Percentiles rank a stretch among this genome's conserved stretches.
Evolutionary conservation across 2,797 vertebrate genomes (phyloP).

Genomic region (Sebastes hopkinsi): DNA sequence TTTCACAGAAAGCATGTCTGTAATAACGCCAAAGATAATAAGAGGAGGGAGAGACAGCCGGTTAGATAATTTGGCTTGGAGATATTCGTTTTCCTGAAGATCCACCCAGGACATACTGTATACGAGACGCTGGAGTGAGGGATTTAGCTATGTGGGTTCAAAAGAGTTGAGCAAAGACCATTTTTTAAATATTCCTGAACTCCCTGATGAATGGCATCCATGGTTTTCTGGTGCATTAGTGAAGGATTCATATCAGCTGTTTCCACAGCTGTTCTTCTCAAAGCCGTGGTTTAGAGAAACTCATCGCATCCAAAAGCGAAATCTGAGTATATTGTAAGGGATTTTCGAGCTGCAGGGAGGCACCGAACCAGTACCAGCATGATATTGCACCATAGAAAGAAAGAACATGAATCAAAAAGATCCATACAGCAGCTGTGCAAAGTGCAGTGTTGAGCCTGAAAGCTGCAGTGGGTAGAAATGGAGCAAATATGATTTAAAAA

Average conservation of each 20-base stretch:
- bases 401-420: not conserved
- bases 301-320: conserved; percentile 53
- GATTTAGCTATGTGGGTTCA: conserved; percentile 33
- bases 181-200: conserved; percentile 43
- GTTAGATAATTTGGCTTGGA: conserved; percentile 56
- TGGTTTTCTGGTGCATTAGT: conserved; percentile 58
- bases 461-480: not conserved
- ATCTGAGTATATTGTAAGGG: conserved; percentile 34
- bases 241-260: conserved; percentile 75
- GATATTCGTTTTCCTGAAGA: conserved; percentile 59
- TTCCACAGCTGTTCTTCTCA: conserved; percentile 80
- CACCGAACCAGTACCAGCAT: not conserved
- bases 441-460: not conserved
- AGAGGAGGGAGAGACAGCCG: conserved; percentile 41
- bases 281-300: conserved; percentile 58
- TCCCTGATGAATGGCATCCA: conserved; percentile 63
- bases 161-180: conserved; percentile 32
- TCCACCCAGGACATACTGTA: conserved; percentile 48
- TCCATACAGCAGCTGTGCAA: not conserved
- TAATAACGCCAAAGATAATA: conserved; percentile 72
- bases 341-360: conserved; percentile 14
- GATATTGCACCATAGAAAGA: not conserved
- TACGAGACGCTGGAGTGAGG: not conserved
- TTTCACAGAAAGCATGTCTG: conserved; percentile 47
- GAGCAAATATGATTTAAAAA: too few species aligned